phyloP scores from a whole-genome alignment of 2,797 vertebrate genomes.

The Novumbra hubbsi region DNA sequence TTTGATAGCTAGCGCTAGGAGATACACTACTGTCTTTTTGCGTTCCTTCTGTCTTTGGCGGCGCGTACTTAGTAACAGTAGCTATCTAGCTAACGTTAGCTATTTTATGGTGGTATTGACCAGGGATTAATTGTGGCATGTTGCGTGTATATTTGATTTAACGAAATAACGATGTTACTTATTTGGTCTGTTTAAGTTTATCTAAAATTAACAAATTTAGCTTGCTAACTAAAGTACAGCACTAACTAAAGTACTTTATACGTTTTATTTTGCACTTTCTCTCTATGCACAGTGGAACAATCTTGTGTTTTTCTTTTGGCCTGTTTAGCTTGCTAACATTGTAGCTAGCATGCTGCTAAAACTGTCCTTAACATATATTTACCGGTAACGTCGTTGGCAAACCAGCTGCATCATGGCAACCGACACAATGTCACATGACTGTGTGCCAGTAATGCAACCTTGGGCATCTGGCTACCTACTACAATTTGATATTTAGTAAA shows the following conservation, averaged over 20 bases:
- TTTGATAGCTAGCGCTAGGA: neutral
- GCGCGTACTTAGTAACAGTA: neutral
- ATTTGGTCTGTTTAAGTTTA: neutral
- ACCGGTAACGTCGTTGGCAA: neutral
- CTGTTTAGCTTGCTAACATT: neutral
- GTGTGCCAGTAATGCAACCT: neutral
- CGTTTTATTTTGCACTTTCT: no score
- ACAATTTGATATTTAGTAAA: neutral
- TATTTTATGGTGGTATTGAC: neutral
- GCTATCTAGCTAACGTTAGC: neutral
- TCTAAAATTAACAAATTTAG: neutral
- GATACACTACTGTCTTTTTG: no score
- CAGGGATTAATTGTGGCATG: neutral
- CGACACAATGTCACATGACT: neutral
- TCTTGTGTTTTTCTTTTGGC: neutral
- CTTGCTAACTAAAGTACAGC: neutral
- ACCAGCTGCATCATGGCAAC: constrained; percentile 1
- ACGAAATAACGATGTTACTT: neutral
- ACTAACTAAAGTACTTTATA: no score
- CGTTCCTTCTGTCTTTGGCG: neutral
- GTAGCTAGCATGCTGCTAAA: neutral
- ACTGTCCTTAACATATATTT: neutral
- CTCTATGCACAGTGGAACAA: no score
- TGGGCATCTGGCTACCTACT: neutral
- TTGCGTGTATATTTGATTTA: neutral